phyloP scores from a whole-genome alignment of 1,140 invertebrate species.

The Ceratitis capitata region DNA sequence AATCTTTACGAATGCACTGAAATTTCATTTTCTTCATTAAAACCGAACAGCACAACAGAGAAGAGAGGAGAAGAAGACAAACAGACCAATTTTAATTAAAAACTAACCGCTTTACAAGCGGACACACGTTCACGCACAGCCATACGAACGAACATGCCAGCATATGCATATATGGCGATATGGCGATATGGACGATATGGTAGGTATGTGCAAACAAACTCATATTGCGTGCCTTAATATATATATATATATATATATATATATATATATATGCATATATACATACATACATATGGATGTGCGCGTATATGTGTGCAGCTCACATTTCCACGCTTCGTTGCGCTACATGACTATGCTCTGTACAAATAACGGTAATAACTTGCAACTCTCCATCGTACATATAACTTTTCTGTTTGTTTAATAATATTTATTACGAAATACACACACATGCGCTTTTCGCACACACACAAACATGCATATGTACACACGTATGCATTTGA shows the following conservation, averaged over 20 bases:
- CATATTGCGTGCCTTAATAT: not conserved
- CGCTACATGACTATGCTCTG: not conserved
- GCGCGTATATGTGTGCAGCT: no score
- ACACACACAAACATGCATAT: not conserved
- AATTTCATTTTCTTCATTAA: conserved; percentile 1
- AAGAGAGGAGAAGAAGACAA: no score
- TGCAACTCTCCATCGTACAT: not conserved
- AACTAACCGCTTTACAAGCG: not conserved
- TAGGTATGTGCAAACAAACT: not conserved
- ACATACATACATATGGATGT: not conserved
- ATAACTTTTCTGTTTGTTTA: not conserved
- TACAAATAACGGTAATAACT: not conserved
- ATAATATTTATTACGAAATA: not conserved
- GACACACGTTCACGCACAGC: not conserved
- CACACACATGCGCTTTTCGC: not conserved
- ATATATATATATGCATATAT: not conserved
- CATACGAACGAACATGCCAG: not conserved
- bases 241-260: not conserved
- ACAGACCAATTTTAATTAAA: not conserved
- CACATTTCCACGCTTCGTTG: no score
- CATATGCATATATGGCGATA: not conserved
- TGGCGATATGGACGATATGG: no score
- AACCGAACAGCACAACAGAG: no score
- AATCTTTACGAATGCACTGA: not conserved
- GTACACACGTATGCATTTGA: not conserved